These are phyloP conservation scores for Coecobrya sp. DNA, from an alignment of 2,888 invertebrate species.

Conservation along the genomic window DNA sequence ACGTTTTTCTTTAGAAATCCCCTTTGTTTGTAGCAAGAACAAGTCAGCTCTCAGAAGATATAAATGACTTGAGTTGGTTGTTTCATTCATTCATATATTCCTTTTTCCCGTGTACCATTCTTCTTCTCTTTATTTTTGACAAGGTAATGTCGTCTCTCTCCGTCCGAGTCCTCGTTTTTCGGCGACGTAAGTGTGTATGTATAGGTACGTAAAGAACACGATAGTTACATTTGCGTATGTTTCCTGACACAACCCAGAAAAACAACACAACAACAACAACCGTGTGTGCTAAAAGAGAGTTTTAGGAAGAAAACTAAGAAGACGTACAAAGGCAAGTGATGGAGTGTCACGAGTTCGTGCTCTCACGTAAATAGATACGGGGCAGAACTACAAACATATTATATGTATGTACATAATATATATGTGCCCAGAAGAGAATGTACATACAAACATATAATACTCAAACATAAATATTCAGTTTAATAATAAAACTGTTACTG, in stretches of 20 bases:
- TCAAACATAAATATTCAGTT: slow-evolving; percentile 40
- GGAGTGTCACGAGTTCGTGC: slow-evolving; percentile 70
- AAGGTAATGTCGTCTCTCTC: slow-evolving; percentile 33
- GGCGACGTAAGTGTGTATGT: not conserved
- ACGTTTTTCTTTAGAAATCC: not conserved
- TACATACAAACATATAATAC: not conserved
- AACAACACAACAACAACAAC: slow-evolving; percentile 8
- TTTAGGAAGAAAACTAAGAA: slow-evolving; percentile 36
- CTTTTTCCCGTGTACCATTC: slow-evolving; percentile 33
- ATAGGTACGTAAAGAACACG: slow-evolving; percentile 5
- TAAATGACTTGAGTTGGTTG: slow-evolving; percentile 60
- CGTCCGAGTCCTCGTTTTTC: slow-evolving; percentile 1
- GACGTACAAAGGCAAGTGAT: slow-evolving; percentile 37
- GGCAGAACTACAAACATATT: not conserved
- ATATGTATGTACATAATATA: too few relatives aligned
- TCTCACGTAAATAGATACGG: slow-evolving; percentile 36
- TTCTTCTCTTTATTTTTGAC: slow-evolving; percentile 35
- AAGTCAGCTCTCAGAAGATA: slow-evolving; percentile 12
- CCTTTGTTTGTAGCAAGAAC: slow-evolving; percentile 16
- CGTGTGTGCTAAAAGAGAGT: slow-evolving; percentile 11
- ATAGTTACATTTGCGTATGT: not conserved
- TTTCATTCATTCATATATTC: slow-evolving; percentile 58
- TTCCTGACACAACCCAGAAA: not conserved
- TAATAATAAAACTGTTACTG: slow-evolving; percentile 52
- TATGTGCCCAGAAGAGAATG: not conserved